Percentiles rank a stretch among this genome's conserved stretches.
Evolutionary conservation across 2,888 invertebrate species (phyloP).

Genomic region (Nasonovia ribisnigri): DNA sequence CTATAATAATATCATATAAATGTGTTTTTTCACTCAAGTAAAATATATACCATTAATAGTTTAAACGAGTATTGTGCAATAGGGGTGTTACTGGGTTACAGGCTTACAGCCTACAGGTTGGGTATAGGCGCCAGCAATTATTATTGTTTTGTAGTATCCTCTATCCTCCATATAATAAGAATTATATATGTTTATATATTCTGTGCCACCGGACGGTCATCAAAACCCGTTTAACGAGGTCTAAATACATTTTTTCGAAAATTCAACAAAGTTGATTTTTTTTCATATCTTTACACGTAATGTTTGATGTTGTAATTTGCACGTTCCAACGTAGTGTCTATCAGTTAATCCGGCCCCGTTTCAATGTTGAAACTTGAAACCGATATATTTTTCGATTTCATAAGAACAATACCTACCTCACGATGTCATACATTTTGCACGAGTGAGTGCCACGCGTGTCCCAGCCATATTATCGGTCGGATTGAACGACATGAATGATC

Average conservation of each 20-base stretch:
- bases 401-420: neutral
- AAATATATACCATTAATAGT: neutral
- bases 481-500: neutral
- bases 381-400: neutral
- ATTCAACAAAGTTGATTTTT: neutral
- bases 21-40: neutral
- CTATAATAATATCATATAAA: neutral
- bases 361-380: neutral
- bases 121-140: neutral
- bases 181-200: neutral
- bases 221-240: neutral
- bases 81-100: neutral
- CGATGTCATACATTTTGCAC: neutral
- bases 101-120: no score
- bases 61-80: neutral
- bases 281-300: neutral
- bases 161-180: neutral
- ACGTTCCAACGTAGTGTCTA: neutral
- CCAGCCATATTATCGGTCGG: no score
- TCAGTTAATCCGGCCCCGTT: neutral
- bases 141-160: no score
- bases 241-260: neutral
- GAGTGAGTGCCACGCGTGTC: neutral
- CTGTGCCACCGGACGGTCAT: neutral
- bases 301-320: neutral